A percentile compares a stretch with the other conserved stretches of the same genome.
Evolutionary conservation across 2,113 vertebrate species (phyloP).

Genomic region (Hymenochirus boettgeri): DNA sequence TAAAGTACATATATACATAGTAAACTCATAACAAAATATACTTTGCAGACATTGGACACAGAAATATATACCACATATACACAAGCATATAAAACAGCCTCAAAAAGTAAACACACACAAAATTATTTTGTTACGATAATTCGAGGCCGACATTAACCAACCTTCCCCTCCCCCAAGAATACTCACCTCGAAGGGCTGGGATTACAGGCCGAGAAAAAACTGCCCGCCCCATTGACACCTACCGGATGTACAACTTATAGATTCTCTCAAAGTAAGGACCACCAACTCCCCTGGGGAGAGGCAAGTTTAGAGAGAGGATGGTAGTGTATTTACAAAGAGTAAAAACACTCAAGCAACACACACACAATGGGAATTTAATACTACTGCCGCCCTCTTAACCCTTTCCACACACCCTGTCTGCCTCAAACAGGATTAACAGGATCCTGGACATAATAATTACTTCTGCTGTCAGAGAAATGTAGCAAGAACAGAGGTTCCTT

Average conservation of each 20-base stretch:
- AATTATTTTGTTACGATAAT: not conserved
- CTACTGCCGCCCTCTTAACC: conserved; percentile 38
- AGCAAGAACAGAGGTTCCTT: not conserved
- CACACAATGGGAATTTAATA: conserved; percentile 31
- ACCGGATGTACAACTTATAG: not conserved
- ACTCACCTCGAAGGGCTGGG: conserved; percentile 31
- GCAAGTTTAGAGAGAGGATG: not conserved
- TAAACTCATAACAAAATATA: no score
- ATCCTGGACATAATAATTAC: conserved; percentile 22
- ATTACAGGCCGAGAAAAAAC: conserved; percentile 65
- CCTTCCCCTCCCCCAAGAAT: not conserved
- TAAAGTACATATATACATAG: no score
- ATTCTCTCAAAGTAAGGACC: not conserved
- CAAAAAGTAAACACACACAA: not conserved
- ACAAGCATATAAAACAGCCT: no score
- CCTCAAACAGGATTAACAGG: conserved; percentile 38
- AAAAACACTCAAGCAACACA: conserved; percentile 22
- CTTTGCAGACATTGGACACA: no score
- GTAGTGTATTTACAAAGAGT: conserved; percentile 10
- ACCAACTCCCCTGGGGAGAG: not conserved
- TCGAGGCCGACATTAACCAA: not conserved
- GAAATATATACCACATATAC: no score
- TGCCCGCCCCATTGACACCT: conserved; percentile 59
- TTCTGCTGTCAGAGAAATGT: conserved; percentile 7
- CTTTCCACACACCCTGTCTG: conserved; percentile 28